phyloP scores from a whole-genome alignment of 2,113 vertebrate species.

The Oreochromis spilurus region DNA sequence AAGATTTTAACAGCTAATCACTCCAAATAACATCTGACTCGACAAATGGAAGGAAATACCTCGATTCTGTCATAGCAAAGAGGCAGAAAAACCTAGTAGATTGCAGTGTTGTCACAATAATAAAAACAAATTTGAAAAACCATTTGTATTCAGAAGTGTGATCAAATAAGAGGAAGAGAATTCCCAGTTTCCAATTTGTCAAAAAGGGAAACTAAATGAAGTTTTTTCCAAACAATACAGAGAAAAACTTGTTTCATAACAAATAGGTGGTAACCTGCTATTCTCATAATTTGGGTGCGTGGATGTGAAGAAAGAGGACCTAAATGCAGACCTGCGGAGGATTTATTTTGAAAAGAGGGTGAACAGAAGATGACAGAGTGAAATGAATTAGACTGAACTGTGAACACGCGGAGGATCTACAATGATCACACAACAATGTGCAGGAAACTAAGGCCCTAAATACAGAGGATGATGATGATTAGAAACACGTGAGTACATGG shows the following conservation, averaged over 20 bases:
- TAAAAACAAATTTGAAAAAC: neutral
- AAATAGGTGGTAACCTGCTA: neutral
- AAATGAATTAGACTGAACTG: neutral
- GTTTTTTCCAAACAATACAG: neutral
- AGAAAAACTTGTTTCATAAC: neutral
- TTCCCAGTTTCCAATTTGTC: neutral
- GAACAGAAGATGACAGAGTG: neutral
- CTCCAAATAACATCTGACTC: neutral
- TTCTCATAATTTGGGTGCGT: neutral
- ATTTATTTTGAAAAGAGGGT: neutral
- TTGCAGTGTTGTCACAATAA: neutral
- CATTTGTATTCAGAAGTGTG: neutral
- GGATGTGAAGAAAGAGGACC: neutral
- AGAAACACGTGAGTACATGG: neutral
- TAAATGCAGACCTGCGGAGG: neutral
- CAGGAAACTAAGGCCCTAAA: neutral
- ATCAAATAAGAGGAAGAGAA: neutral
- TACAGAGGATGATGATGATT: neutral
- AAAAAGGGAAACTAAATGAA: neutral
- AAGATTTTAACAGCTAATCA: neutral
- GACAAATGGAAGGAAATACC: neutral
- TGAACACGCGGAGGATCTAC: fast-evolving
- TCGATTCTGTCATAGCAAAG: neutral
- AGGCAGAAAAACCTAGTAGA: neutral
- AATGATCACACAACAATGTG: neutral